A percentile compares a stretch with the other conserved stretches of the same genome.
Conservation (phyloP, 2,797 vertebrate genomes). For the Mormyrus proboscirostris region DNA sequence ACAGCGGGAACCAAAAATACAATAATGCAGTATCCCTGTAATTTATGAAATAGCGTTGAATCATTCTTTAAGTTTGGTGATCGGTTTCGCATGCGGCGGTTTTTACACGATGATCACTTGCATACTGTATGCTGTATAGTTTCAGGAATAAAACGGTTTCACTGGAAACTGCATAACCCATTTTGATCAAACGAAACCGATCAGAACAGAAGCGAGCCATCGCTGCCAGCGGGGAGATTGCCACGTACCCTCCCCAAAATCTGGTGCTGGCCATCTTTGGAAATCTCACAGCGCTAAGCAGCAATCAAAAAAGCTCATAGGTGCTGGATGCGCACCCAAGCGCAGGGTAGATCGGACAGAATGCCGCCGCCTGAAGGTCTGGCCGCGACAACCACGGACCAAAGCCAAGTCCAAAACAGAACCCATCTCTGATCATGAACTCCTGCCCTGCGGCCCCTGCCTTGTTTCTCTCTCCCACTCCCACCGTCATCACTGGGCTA, state of each 20-base stretch:
- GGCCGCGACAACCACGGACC: neutral
- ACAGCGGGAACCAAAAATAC: neutral
- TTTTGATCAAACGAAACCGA: neutral
- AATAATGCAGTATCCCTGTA: neutral
- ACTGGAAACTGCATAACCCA: neutral
- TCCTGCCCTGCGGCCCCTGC: neutral
- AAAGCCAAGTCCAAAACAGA: neutral
- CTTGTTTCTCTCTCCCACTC: neutral
- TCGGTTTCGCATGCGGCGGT: neutral
- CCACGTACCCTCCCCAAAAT: neutral
- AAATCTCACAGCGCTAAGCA: neutral
- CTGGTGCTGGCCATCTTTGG: neutral
- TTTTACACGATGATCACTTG: neutral
- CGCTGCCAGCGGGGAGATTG: neutral
- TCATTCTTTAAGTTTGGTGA: neutral
- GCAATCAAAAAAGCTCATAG: neutral
- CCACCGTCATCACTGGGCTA: neutral
- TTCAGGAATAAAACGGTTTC: neutral
- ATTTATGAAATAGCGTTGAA: neutral
- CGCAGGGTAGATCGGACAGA: neutral
- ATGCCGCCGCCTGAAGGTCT: neutral
- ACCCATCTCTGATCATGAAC: neutral
- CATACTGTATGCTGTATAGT: neutral
- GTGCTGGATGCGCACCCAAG: neutral
- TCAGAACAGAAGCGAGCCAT: neutral